Evolutionary conservation across 2,797 vertebrate genomes (phyloP).

Genomic region (Lerista edwardsae): DNA sequence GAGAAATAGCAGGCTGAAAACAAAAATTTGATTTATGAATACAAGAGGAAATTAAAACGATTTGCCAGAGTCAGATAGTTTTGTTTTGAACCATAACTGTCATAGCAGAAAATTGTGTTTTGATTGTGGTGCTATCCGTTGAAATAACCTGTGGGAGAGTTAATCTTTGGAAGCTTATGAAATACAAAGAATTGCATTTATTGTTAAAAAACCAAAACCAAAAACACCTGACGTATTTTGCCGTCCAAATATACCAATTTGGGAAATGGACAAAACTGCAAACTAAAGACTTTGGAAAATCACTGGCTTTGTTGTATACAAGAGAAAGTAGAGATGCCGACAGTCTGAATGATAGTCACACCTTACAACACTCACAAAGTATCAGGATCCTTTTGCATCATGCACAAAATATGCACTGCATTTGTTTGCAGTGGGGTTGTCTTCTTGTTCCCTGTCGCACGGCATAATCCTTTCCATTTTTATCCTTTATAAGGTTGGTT

Average conservation of each 20-base stretch:
- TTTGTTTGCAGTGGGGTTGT: accelerated
- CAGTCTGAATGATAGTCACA: neutral
- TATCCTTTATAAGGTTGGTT: neutral
- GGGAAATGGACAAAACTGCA: neutral
- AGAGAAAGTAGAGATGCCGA: neutral
- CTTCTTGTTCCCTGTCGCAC: slow-evolving; percentile 1
- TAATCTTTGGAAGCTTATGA: slow-evolving; percentile 63
- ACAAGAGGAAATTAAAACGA: slow-evolving; percentile 55
- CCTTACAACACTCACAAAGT: neutral
- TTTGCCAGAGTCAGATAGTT: slow-evolving; percentile 17
- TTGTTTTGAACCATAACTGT: slow-evolving; percentile 54
- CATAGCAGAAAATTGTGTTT: slow-evolving; percentile 65
- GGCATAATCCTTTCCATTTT: neutral
- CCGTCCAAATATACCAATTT: neutral
- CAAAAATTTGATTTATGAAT: slow-evolving; percentile 52
- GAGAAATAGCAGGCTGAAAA: neutral
- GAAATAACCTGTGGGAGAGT: slow-evolving; percentile 57
- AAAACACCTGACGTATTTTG: neutral
- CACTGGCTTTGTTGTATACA: neutral
- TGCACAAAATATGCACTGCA: neutral
- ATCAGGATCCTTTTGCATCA: neutral
- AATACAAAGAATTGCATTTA: slow-evolving; percentile 55
- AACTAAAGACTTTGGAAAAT: accelerated
- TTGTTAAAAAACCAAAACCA: slow-evolving; percentile 38
- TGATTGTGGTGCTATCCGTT: slow-evolving; percentile 61